Conservation (phyloP, 2,797 vertebrate species). For the Petrocephalus schoutedeni region DNA sequence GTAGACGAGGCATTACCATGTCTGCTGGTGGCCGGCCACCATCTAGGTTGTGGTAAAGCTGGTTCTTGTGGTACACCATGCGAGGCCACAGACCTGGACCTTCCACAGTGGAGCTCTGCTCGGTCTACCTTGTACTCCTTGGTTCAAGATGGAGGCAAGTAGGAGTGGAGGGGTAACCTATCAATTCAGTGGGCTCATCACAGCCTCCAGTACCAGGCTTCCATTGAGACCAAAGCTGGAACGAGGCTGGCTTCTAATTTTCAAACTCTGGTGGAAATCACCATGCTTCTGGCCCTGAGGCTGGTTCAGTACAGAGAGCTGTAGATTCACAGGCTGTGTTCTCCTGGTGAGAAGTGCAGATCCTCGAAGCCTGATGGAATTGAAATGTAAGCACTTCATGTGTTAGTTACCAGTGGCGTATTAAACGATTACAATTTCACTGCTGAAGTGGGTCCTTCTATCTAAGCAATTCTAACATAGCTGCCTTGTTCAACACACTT, state of each 20-base stretch:
- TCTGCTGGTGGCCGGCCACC: neutral
- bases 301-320: neutral
- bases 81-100: neutral
- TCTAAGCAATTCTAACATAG: neutral
- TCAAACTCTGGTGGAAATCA: neutral
- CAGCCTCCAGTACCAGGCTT: neutral
- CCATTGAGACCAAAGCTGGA: neutral
- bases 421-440: neutral
- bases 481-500: neutral
- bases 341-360: neutral
- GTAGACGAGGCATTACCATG: no score
- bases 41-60: neutral
- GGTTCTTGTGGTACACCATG: neutral
- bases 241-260: neutral
- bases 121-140: neutral
- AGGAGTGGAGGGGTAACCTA: neutral
- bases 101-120: neutral
- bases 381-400: neutral
- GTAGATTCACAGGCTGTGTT: neutral
- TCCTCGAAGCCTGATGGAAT: neutral
- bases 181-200: neutral
- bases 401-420: neutral
- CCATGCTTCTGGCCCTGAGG: neutral
- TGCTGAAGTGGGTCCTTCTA: neutral
- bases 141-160: neutral